phyloP scores from a whole-genome alignment of 2,888 invertebrate species.

The Taenaris catops region DNA sequence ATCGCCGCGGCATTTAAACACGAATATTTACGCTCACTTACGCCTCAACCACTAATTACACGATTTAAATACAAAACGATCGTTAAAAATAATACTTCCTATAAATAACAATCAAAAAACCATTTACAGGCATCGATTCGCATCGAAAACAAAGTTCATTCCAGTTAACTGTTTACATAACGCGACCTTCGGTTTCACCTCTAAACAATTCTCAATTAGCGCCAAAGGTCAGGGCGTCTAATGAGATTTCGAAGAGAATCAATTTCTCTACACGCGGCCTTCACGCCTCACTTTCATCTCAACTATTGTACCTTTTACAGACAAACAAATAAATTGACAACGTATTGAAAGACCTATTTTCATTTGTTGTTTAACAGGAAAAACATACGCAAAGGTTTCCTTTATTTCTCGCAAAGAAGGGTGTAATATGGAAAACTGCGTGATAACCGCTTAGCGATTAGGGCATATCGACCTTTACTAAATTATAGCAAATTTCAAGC shows the following conservation, averaged over 20 bases:
- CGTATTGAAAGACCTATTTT: too few relatives aligned
- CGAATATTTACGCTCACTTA: too few relatives aligned
- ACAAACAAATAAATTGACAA: slow-evolving; percentile 8
- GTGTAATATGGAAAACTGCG: too few relatives aligned
- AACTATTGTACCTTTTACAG: slow-evolving; percentile 15
- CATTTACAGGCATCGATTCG: slow-evolving; percentile 15
- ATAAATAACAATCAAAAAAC: slow-evolving; percentile 7
- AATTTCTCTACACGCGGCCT: slow-evolving; percentile 35
- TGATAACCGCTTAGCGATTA: too few relatives aligned
- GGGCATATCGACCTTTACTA: too few relatives aligned
- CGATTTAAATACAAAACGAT: too few relatives aligned
- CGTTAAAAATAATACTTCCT: background rate
- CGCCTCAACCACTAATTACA: too few relatives aligned
- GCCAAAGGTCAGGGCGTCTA: slow-evolving; percentile 34
- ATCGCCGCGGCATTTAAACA: too few relatives aligned
- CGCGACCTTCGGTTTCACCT: slow-evolving; percentile 43
- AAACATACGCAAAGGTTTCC: too few relatives aligned
- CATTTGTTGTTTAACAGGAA: too few relatives aligned
- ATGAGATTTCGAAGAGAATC: slow-evolving; percentile 31
- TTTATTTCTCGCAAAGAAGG: too few relatives aligned
- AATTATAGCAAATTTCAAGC: too few relatives aligned
- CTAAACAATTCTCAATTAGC: slow-evolving; percentile 37
- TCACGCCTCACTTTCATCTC: slow-evolving; percentile 14
- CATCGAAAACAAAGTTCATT: slow-evolving; percentile 20
- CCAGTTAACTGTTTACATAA: slow-evolving; percentile 25